Evolutionary conservation across 2,113 vertebrate genomes (phyloP).

Genomic region (Athene noctua): DNA sequence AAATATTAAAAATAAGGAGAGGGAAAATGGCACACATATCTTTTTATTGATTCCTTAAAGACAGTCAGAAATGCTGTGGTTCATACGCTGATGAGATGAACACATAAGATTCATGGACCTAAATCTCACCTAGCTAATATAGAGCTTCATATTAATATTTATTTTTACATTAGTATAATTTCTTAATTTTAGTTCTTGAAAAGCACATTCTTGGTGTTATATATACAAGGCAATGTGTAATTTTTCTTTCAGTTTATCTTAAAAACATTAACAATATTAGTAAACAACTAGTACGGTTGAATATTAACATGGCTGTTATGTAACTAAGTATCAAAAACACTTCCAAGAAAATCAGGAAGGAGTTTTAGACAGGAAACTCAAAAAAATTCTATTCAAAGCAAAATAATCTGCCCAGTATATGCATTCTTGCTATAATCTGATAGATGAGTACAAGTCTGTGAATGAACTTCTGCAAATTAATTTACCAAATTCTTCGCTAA

Average conservation of each 20-base stretch:
- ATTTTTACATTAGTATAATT: background rate
- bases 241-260: background rate
- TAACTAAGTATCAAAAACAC: background rate
- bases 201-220: background rate
- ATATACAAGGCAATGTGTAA: background rate
- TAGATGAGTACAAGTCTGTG: background rate
- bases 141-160: background rate
- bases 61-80: background rate
- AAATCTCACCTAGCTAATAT: background rate
- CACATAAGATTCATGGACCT: background rate
- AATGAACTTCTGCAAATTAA: background rate
- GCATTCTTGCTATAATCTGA: background rate
- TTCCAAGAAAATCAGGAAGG: background rate
- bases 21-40: background rate
- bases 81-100: background rate
- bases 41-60: background rate
- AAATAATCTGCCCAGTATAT: background rate
- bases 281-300: background rate
- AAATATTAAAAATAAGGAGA: background rate
- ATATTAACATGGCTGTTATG: background rate
- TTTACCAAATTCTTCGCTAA: background rate
- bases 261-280: background rate
- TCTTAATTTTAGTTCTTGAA: background rate
- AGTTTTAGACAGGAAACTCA: background rate
- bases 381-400: background rate